These are phyloP conservation scores for Pangasius larnaudii DNA, from an alignment of 2,797 vertebrate species.

Conservation along the genomic window DNA sequence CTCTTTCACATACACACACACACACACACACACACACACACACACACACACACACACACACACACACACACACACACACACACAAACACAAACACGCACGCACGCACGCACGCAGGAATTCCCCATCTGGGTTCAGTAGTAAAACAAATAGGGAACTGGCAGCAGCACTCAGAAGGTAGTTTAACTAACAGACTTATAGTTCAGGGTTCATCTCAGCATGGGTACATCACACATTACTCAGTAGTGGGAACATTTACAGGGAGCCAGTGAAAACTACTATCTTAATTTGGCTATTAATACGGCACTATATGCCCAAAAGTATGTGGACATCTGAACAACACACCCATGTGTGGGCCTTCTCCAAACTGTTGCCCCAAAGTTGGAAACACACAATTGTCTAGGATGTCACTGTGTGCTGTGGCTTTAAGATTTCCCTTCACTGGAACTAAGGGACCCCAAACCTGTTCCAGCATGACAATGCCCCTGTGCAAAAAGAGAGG, in stretches of 20 bases:
- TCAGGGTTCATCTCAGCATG: conserved; percentile 11
- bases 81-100: not conserved
- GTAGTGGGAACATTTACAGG: not conserved
- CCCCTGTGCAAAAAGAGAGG: too few relatives aligned
- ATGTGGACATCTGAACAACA: not conserved
- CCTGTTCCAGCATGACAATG: too few relatives aligned
- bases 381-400: too few relatives aligned
- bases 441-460: too few relatives aligned
- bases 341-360: too few relatives aligned
- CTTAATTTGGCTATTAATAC: not conserved
- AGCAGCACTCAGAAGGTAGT: conserved; percentile 7
- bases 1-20: not conserved
- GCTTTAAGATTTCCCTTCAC: too few relatives aligned
- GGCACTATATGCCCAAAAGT: not conserved
- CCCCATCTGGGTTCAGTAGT: conserved; percentile 11
- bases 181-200: conserved; percentile 18
- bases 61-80: not conserved
- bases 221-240: not conserved
- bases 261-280: not conserved
- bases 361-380: too few relatives aligned
- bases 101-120: not conserved
- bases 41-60: not conserved
- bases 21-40: not conserved
- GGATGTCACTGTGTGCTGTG: too few relatives aligned
- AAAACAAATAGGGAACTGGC: conserved; percentile 29